Evolutionary conservation across 2,797 vertebrate species (phyloP).

Genomic region (Petrocephalus sullivani): DNA sequence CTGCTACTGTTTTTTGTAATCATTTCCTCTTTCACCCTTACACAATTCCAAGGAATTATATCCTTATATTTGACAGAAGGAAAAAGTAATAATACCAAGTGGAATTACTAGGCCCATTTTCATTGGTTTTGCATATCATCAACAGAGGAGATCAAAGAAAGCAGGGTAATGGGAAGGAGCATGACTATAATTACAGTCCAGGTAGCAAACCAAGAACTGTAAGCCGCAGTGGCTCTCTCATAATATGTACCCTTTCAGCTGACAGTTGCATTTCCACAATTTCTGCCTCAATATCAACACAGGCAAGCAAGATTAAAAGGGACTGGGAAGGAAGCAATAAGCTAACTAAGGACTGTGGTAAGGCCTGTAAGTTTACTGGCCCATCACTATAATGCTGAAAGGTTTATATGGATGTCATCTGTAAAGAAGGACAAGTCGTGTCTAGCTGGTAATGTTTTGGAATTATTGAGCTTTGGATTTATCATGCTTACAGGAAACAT

Average conservation of each 20-base stretch:
- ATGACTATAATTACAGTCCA: slow-evolving; percentile 74
- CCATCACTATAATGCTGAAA: slow-evolving; percentile 46
- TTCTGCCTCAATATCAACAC: slow-evolving; percentile 58
- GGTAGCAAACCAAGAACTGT: slow-evolving; percentile 63
- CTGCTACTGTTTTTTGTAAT: slow-evolving; percentile 18
- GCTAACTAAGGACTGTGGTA: slow-evolving; percentile 64
- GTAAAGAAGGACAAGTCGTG: slow-evolving; percentile 34
- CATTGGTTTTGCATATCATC: slow-evolving; percentile 79
- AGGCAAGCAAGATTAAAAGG: slow-evolving; percentile 61
- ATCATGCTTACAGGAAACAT: slow-evolving; percentile 37
- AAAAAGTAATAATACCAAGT: slow-evolving; percentile 44
- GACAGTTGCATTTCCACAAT: slow-evolving; percentile 70
- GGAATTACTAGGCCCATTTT: slow-evolving; percentile 60
- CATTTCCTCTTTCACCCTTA: slow-evolving; percentile 42
- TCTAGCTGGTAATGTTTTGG: slow-evolving; percentile 51
- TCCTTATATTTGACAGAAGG: slow-evolving; percentile 53
- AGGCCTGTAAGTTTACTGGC: slow-evolving; percentile 44
- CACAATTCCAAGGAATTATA: slow-evolving; percentile 64
- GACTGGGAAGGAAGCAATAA: slow-evolving; percentile 24
- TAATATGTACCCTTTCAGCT: slow-evolving; percentile 77
- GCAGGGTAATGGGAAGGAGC: slow-evolving; percentile 74
- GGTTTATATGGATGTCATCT: slow-evolving; percentile 47
- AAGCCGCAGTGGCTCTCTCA: slow-evolving; percentile 61
- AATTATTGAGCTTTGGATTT: slow-evolving; percentile 54
- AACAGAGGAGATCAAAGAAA: slow-evolving; percentile 77